These are phyloP conservation scores for Nebria brevicollis DNA, from an alignment of 2,888 invertebrate species.

Conservation along the genomic window DNA sequence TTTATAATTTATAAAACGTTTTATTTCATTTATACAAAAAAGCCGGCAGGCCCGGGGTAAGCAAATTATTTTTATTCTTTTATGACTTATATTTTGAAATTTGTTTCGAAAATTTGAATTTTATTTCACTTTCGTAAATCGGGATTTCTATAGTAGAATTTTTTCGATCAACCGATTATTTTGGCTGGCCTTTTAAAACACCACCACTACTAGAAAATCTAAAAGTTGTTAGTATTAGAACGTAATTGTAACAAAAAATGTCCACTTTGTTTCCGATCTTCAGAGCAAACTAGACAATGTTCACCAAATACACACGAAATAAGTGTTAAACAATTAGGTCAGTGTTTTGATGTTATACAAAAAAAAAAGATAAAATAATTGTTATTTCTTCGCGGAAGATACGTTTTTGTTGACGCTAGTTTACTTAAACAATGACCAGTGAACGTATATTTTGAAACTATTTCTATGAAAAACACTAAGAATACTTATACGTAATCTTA, in stretches of 20 bases:
- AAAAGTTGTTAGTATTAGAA: not conserved
- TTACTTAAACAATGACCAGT: conserved; percentile 29
- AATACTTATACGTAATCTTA: not conserved
- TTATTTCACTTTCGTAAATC: too few relatives aligned
- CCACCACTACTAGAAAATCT: too few relatives aligned
- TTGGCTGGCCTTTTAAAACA: too few relatives aligned
- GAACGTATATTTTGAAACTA: conserved; percentile 13
- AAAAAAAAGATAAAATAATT: conserved; percentile 34
- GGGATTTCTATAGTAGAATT: too few relatives aligned
- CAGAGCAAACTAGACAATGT: not conserved
- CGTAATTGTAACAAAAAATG: not conserved
- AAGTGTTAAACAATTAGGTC: conserved; percentile 17
- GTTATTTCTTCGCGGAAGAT: conserved; percentile 30
- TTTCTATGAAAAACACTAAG: not conserved
- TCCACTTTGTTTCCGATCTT: not conserved
- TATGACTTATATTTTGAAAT: too few relatives aligned
- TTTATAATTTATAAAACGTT: not conserved
- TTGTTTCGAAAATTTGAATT: too few relatives aligned
- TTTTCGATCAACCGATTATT: too few relatives aligned
- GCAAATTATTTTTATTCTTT: not conserved
- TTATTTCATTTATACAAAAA: conserved; percentile 21
- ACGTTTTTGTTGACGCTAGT: not conserved
- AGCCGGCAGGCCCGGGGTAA: conserved; percentile 40
- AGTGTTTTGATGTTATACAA: conserved; percentile 41
- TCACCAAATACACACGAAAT: not conserved